phyloP scores from a whole-genome alignment of 2,113 vertebrate genomes.

The Sinocyclocheilus maitianheensis region DNA sequence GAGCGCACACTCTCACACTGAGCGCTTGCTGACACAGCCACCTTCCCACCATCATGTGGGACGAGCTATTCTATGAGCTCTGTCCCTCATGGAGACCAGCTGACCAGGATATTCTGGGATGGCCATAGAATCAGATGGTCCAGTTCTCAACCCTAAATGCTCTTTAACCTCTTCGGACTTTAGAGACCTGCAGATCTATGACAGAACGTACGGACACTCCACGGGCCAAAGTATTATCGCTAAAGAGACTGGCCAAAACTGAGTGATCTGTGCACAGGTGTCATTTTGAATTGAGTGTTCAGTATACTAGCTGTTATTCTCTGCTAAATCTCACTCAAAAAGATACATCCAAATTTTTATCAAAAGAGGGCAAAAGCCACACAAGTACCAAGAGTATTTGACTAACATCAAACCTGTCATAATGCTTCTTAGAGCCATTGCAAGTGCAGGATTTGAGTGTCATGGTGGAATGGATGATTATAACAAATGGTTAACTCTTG shows the following conservation, averaged over 20 bases:
- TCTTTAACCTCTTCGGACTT: constrained; percentile 46
- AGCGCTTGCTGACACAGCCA: constrained; percentile 54
- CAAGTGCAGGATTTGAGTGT: background rate
- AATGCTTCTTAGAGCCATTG: background rate
- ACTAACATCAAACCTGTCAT: background rate
- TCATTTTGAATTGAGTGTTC: background rate
- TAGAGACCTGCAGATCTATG: background rate
- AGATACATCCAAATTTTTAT: background rate
- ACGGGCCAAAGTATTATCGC: constrained; percentile 9
- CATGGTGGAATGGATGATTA: background rate
- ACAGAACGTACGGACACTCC: background rate
- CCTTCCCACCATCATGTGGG: constrained; percentile 49
- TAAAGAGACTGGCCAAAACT: constrained; percentile 3
- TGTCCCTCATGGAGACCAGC: constrained; percentile 50
- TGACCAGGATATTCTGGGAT: constrained; percentile 55
- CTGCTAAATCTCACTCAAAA: background rate
- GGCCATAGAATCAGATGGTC: constrained; percentile 37
- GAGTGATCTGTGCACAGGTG: background rate
- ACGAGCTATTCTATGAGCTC: constrained; percentile 53
- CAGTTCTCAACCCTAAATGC: constrained; percentile 20
- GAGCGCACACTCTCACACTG: constrained; percentile 29
- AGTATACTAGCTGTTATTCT: background rate
- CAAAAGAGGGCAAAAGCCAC: background rate
- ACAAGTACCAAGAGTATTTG: background rate
- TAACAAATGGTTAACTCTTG: background rate